phyloP scores from a whole-genome alignment of 2,797 vertebrate genomes.

The Botia almorhae region DNA sequence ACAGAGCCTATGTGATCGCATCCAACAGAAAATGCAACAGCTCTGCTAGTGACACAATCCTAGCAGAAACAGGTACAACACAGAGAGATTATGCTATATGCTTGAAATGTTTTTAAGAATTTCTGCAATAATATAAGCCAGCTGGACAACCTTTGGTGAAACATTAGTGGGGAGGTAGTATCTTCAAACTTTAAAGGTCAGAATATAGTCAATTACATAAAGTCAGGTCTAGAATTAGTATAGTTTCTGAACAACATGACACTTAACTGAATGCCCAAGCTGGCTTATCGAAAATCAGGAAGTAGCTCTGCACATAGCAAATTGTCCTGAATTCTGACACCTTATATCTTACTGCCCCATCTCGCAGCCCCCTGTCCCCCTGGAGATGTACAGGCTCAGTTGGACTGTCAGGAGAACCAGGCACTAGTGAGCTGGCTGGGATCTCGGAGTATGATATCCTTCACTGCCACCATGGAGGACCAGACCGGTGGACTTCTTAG shows the following conservation, averaged over 20 bases:
- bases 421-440: slow-evolving; percentile 74
- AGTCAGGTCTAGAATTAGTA: too few species aligned
- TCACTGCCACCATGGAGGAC: slow-evolving; percentile 71
- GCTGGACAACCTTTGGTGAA: too few species aligned
- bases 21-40: slow-evolving; percentile 78
- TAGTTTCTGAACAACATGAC: too few species aligned
- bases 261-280: too few species aligned
- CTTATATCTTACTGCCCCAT: background rate
- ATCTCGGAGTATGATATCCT: slow-evolving; percentile 60
- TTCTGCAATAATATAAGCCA: too few species aligned
- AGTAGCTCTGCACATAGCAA: too few species aligned
- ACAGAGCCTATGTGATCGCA: slow-evolving; percentile 67
- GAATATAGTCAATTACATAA: too few species aligned
- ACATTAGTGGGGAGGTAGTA: too few species aligned
- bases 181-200: too few species aligned
- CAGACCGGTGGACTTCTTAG: slow-evolving; percentile 64
- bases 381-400: slow-evolving; percentile 53
- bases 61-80: slow-evolving; percentile 74
- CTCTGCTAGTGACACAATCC: slow-evolving; percentile 64
- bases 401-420: slow-evolving; percentile 74
- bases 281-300: too few species aligned
- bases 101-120: too few species aligned
- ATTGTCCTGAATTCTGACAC: background rate
- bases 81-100: background rate
- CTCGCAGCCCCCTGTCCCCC: slow-evolving; percentile 74